Base-by-base conservation (phyloP, 1,140 invertebrate species). In the Geopemphigus sp. region DNA sequence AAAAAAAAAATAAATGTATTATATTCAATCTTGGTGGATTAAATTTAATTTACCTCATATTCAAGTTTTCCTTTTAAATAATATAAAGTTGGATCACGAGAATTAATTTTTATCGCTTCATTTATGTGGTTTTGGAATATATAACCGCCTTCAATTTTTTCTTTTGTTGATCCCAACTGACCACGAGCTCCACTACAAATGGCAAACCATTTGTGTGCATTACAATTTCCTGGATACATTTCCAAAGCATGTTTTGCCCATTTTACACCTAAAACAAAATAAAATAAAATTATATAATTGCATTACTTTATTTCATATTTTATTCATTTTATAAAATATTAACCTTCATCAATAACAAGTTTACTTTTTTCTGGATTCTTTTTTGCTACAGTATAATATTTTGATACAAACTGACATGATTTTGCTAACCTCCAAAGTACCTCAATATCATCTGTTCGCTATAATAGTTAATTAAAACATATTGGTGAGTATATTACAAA, bases 121-220 rank as follows among this genome's bases (percentile, higher is more conserved):
- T 92, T 89, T 81, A 94, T 88, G 84, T 94, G 92, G 82, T 91
- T 86, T 84, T 91, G 92, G 83, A 93, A 93, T 14, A 86, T 82
- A 83, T 88, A 87, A 4, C 91, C 92, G 85, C 90, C 90, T 83
- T 88, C 83, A 72, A 95, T 91, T 86, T 90, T 92, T 68, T 92
- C 91, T 84, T 90, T 90, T 5, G 87, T 87, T 17, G 88, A 84
- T 39, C 89, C 84, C 84, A 87, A 89, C 57, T 91, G 88, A 57
- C 89, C 88, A 82, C 88, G 85, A 81, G 86, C 86, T 54, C 93
- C 93, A 72, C 93, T 83, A 1, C 92, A 87, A 68, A 94, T 91
- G 12, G 92, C 92, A 85, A 89, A 92, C 92, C 92, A 94, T 86
- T 94, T 94, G 84, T 94, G 92, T 45, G 90, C 87, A 83, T 93